Evolutionary conservation across 2,888 invertebrate genomes (phyloP), one percentile per base, ranked within the genome.

Genomic region (Aquatica leii): DNA sequence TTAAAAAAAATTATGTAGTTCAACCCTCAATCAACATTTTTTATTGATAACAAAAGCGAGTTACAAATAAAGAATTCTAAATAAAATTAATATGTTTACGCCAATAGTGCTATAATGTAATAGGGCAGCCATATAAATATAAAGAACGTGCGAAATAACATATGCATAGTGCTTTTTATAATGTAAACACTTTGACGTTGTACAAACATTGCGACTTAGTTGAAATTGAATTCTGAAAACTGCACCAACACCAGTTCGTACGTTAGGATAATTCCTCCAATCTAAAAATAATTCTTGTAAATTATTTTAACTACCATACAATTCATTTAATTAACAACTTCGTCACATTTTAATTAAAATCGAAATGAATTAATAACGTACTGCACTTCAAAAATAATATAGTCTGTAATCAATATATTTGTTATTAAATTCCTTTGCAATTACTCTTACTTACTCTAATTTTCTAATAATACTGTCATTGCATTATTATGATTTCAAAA

Each of bases 211-310:
- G 1, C 5, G 18, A 46, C 46, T 20, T 20, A 46, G 18, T 46
- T 14, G 66, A 64, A 18, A 62, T 62, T 35, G 14, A 62, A 31
- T 0, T 62, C 57, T 20, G 57, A 34, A 31, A 66, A 67, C 77
- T 89, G 87, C 49, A 88, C 78, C 61, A 89, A 80, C 60, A 89
- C 87, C 17, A 89, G 82, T 76, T 89, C 88, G 68, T 89, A 89
- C 21, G 88, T 89, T 14, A 87, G 81, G 62, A 89, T 86, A 6
- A 86, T 86, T 35, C 87, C 88, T 49, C 85, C 85, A 67, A 73
- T 65, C 73, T 73, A 56, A 55, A 65, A 59, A 18, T n/a, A n/a
- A n/a, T n/a, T n/a, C n/a, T n/a, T n/a, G n/a, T n/a, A n/a, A n/a
- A n/a, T n/a, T n/a, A n/a, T n/a, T n/a, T n/a, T n/a, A n/a, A n/a